Evolutionary conservation across 2,113 vertebrate species (phyloP).

Genomic region (Cairina moschata): DNA sequence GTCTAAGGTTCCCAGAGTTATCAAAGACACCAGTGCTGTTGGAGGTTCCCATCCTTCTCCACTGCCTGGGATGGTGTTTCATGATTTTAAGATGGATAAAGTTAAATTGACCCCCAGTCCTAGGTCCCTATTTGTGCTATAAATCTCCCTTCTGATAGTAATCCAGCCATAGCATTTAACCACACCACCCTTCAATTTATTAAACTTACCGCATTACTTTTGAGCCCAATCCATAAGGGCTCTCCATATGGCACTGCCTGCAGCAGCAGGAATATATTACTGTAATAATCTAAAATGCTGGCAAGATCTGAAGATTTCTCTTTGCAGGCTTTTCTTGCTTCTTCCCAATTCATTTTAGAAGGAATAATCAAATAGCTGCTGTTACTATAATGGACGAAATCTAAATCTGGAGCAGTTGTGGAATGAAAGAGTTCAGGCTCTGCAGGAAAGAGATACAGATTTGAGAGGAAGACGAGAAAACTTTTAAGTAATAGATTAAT

Average conservation of each 20-base stretch:
- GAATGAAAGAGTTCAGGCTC: constrained; percentile 77
- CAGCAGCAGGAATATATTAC: constrained; percentile 77
- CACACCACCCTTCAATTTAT: background rate
- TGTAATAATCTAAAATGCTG: constrained; percentile 82
- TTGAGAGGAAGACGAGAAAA: background rate
- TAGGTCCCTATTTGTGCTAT: background rate
- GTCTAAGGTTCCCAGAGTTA: background rate
- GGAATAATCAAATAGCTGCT: constrained; percentile 84
- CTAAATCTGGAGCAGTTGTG: constrained; percentile 58
- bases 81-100: background rate
- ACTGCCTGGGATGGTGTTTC: background rate
- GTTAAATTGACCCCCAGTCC: background rate
- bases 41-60: background rate
- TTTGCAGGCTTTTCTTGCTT: constrained; percentile 85
- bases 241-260: constrained; percentile 71
- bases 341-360: constrained; percentile 87
- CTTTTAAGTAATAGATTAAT: background rate
- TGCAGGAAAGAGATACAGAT: constrained; percentile 48
- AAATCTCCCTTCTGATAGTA: background rate
- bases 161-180: background rate
- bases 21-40: background rate
- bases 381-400: constrained; percentile 80
- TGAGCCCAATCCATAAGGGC: constrained; percentile 89
- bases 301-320: constrained; percentile 81
- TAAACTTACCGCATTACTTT: constrained; percentile 87